Conservation (phyloP, 2,888 invertebrate genomes). For the Hydraecia micacea region DNA sequence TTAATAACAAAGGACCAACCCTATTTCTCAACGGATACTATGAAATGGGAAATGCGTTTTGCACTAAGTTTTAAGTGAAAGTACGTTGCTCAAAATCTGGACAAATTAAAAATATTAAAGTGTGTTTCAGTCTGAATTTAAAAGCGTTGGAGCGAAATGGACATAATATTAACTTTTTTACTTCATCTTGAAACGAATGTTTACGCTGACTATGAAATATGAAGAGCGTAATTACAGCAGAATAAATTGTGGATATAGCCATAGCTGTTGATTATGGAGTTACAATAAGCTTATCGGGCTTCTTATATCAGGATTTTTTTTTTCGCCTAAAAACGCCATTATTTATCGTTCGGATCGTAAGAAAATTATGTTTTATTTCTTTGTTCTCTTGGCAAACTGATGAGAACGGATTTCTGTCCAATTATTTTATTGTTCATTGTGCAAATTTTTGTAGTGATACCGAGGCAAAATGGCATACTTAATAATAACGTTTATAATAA, state of each 20-base stretch:
- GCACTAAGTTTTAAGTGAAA: constrained; percentile 15
- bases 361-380: constrained; percentile 19
- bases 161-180: constrained; percentile 1
- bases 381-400: constrained; percentile 19
- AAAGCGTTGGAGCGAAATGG: constrained; percentile 15
- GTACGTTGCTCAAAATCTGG: neutral
- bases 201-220: constrained; percentile 6
- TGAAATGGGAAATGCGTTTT: constrained; percentile 26
- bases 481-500: constrained; percentile 2
- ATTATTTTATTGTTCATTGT: constrained; percentile 32
- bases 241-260: constrained; percentile 3
- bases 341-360: constrained; percentile 8
- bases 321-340: constrained; percentile 1
- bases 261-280: constrained; percentile 9
- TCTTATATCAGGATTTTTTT: neutral
- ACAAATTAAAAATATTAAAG: constrained; percentile 29
- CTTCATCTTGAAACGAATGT: constrained; percentile 2
- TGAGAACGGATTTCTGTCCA: constrained; percentile 15
- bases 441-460: neutral
- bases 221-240: constrained; percentile 10
- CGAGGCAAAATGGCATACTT: neutral
- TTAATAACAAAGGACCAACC: neutral
- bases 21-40: neutral
- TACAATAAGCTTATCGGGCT: constrained; percentile 11
- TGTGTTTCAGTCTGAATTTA: constrained; percentile 7